Conservation (phyloP, 2,888 invertebrate species). For the Gastrophysa polygoni region DNA sequence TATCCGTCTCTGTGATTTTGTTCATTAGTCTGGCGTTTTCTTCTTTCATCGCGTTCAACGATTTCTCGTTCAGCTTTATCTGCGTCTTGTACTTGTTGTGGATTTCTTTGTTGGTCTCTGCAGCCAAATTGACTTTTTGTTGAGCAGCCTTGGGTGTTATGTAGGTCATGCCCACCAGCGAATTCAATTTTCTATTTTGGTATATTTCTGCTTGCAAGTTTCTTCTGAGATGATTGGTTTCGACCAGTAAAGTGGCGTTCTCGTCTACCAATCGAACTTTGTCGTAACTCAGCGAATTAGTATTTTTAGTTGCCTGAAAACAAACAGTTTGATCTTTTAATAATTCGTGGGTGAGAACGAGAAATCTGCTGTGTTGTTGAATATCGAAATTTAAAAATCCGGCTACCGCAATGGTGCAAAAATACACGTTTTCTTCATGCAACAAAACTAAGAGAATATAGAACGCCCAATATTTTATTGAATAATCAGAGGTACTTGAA, state of each 20-base stretch:
- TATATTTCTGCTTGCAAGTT: slow-evolving; percentile 70
- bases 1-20: slow-evolving; percentile 40
- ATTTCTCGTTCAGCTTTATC: slow-evolving; percentile 51
- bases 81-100: slow-evolving; percentile 59
- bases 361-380: too few relatives aligned
- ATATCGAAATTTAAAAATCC: too few relatives aligned
- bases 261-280: slow-evolving; percentile 64
- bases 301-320: slow-evolving; percentile 53
- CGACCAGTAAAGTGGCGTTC: slow-evolving; percentile 76
- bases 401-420: too few relatives aligned
- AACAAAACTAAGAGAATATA: too few relatives aligned
- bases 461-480: too few relatives aligned
- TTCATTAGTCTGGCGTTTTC: slow-evolving; percentile 50
- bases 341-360: too few relatives aligned
- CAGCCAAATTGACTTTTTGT: slow-evolving; percentile 67
- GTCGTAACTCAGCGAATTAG: slow-evolving; percentile 50
- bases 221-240: slow-evolving; percentile 76
- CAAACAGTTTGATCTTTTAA: slow-evolving; percentile 25
- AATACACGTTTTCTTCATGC: too few relatives aligned
- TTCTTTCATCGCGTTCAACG: slow-evolving; percentile 59
- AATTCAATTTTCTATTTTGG: slow-evolving; percentile 75
- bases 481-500: too few relatives aligned
- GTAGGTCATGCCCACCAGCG: slow-evolving; percentile 68
- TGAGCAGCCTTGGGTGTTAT: slow-evolving; percentile 67
- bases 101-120: slow-evolving; percentile 66